phyloP scores from a whole-genome alignment of 2,113 vertebrate species.

The Electrona antarctica region DNA sequence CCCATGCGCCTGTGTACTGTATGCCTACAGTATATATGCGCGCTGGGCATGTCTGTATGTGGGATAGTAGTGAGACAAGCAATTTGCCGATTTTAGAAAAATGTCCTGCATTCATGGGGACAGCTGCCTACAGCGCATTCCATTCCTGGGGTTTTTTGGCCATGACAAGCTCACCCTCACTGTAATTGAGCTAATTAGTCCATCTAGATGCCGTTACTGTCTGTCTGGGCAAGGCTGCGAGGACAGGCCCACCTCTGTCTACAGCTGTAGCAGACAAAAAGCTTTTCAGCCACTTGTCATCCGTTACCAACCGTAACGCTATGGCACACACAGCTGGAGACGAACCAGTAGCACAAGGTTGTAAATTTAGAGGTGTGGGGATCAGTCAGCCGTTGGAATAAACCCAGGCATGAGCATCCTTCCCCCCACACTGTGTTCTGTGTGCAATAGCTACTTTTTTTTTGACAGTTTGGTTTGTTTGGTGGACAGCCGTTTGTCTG shows the following conservation, averaged over 20 bases:
- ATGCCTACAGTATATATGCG: neutral
- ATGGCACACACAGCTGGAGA: constrained; percentile 28
- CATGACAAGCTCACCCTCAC: constrained; percentile 71
- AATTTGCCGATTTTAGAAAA: constrained; percentile 65
- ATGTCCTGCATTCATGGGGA: constrained; percentile 64
- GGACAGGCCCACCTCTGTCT: constrained; percentile 70
- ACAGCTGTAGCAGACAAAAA: constrained; percentile 60
- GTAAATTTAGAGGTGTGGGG: constrained; percentile 59
- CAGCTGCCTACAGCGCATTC: constrained; percentile 72
- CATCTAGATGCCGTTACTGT: constrained; percentile 71
- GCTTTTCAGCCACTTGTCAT: constrained; percentile 68
- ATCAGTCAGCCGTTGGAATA: constrained; percentile 39
- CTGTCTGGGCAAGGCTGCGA: constrained; percentile 58
- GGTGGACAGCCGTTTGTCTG: too few species aligned
- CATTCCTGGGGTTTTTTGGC: constrained; percentile 54
- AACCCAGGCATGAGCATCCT: constrained; percentile 27
- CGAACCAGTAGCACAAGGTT: constrained; percentile 61
- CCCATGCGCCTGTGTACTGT: neutral
- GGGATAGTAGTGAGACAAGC: constrained; percentile 46
- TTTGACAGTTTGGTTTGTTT: too few species aligned
- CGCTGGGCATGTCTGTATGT: constrained; percentile 26
- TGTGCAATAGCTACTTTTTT: too few species aligned
- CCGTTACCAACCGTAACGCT: constrained; percentile 50
- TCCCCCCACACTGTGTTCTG: too few species aligned
- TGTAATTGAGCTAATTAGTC: constrained; percentile 77